A percentile compares a stretch with the other conserved stretches of the same genome.
These are phyloP conservation scores for Sebastes schlegelii DNA, from an alignment of 2,113 vertebrate genomes.

Conservation along the genomic window DNA sequence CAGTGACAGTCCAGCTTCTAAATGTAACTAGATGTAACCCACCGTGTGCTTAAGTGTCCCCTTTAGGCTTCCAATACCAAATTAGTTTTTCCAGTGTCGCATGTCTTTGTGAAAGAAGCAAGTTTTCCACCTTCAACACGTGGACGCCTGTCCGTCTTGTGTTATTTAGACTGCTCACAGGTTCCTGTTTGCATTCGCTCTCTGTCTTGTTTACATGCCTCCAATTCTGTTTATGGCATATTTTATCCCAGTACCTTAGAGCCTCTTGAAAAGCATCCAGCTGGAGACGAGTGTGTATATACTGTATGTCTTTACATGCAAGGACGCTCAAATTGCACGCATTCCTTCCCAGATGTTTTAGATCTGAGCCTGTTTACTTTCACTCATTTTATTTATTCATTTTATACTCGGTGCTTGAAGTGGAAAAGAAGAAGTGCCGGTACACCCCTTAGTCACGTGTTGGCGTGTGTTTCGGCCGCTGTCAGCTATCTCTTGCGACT, in stretches of 20 bases:
- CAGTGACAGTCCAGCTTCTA: constrained; percentile 37
- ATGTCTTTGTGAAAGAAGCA: constrained; percentile 20
- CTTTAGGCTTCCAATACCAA: constrained; percentile 38
- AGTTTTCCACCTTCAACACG: constrained; percentile 39
- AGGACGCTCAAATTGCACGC: constrained; percentile 1
- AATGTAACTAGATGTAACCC: constrained; percentile 56
- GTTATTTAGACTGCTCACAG: constrained; percentile 52
- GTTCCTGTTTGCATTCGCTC: constrained; percentile 59
- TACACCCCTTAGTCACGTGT: no score
- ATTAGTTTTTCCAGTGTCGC: constrained; percentile 53
- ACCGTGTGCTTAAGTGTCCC: constrained; percentile 32
- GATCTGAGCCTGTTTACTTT: neutral
- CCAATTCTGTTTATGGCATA: constrained; percentile 49
- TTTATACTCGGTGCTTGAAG: neutral
- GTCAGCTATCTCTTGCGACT: no score
- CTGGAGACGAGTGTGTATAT: constrained; percentile 32
- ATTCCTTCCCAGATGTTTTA: constrained; percentile 12
- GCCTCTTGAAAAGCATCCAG: constrained; percentile 52
- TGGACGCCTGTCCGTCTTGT: constrained; percentile 26
- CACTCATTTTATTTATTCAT: neutral
- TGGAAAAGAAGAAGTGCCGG: no score
- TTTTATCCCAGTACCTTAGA: constrained; percentile 43
- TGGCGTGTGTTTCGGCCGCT: no score
- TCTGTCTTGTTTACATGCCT: constrained; percentile 60
- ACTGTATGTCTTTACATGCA: constrained; percentile 15